These are phyloP conservation scores for Vanacampus margaritifer DNA, from an alignment of 2,113 vertebrate species.

Conservation along the genomic window DNA sequence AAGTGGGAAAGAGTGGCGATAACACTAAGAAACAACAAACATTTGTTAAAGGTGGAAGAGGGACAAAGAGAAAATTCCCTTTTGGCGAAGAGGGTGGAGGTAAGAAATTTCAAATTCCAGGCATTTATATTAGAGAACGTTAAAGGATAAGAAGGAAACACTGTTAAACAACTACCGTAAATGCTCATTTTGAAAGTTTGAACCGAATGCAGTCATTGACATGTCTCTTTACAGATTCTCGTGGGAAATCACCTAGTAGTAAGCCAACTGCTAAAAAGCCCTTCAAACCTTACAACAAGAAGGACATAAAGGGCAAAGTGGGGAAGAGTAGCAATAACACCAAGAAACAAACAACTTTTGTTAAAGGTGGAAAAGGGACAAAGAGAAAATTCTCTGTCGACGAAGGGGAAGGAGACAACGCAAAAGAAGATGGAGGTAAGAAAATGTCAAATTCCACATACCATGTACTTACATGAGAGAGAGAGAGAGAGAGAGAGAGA, in stretches of 20 bases:
- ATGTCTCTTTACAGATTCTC: conserved; percentile 40
- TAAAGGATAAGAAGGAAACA: too few relatives aligned
- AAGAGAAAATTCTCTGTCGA: conserved; percentile 31
- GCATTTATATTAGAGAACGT: too few relatives aligned
- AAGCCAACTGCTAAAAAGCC: conserved; percentile 48
- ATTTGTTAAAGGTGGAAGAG: conserved; percentile 40
- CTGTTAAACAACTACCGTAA: too few relatives aligned
- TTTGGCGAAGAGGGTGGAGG: background rate
- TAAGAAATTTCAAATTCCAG: background rate
- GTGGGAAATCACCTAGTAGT: conserved; percentile 50
- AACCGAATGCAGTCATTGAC: background rate
- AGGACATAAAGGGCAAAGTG: conserved; percentile 38
- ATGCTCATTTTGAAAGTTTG: background rate
- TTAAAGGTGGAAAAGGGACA: conserved; percentile 26
- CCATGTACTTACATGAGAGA: too few relatives aligned
- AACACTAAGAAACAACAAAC: conserved; percentile 40
- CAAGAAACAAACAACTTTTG: conserved; percentile 48
- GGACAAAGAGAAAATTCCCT: conserved; percentile 32
- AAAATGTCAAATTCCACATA: background rate
- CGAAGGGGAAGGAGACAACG: conserved; percentile 17
- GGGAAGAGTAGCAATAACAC: conserved; percentile 34
- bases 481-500: too few relatives aligned
- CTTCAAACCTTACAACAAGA: conserved; percentile 57
- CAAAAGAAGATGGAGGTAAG: conserved; percentile 9
- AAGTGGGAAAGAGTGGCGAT: conserved; percentile 35